Base-by-base conservation (phyloP, 1,140 invertebrate species). In the Penaeus chinensis region DNA sequence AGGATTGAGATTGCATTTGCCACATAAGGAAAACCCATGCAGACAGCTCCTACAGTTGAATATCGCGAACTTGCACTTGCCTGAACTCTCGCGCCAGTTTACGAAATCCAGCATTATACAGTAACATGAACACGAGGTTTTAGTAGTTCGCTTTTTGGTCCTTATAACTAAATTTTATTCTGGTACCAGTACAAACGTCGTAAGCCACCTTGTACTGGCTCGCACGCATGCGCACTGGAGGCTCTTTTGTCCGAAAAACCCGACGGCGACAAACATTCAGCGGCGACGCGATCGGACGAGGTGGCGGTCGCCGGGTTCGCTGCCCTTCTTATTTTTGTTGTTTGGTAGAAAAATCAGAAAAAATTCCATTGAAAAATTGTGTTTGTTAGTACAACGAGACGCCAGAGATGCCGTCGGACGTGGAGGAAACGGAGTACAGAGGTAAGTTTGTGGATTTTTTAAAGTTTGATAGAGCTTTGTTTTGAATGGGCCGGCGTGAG, bases 171-270 rank as follows among this genome's bases (percentile, higher is more conserved):
- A 83, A 83, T 71, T 83, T 83, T 54, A 71, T 71, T 83, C 65
- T 71, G 54, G 61, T 37, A 20, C 32, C 69, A 63, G 42, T 24
- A 82, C 13, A 47, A 83, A 63, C 54, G 82, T 71, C 82, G 66
- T 83, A 83, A 71, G 65, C 82, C 82, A 83, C 82, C 47, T 11
- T 22, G n/a, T 37, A 65, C 22, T 19, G 82, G 42, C 27, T 3
- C 20, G 13, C 42, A 66, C 82, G 65, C 82, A 83, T 83, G 82
- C 82, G 82, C 82, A 83, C 19, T 83, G n/a, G 37, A 83, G 65
- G 47, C 71, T 83, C 82, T 83, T 83, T 83, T 83, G 82, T 83
- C 82, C 82, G 82, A 71, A 83, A 83, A 83, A 83, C 82, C 82
- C 82, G 61, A 63, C 60, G 65, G 82, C 65, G 82, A 83, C 65